phyloP scores from a whole-genome alignment of 2,797 vertebrate genomes.

The Diglossa cyanea region DNA sequence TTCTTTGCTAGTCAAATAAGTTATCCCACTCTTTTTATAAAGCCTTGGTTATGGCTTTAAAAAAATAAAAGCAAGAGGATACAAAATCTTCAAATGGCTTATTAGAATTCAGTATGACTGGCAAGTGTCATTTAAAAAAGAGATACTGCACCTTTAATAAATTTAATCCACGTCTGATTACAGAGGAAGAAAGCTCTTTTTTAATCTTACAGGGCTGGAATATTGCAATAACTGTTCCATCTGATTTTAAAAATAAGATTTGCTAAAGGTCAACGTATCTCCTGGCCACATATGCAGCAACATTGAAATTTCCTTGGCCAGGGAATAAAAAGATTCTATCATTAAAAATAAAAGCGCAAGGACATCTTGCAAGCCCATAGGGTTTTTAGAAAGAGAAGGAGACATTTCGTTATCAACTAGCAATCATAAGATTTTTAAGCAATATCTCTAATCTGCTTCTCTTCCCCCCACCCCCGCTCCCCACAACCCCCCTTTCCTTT shows the following conservation, averaged over 20 bases:
- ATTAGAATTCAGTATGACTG: constrained; percentile 70
- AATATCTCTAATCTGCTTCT: constrained; percentile 81
- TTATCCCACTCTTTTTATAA: constrained; percentile 26
- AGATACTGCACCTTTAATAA: constrained; percentile 77
- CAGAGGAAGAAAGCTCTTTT: constrained; percentile 74
- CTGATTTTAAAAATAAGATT: constrained; percentile 86
- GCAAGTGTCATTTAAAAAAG: constrained; percentile 73
- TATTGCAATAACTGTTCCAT: constrained; percentile 85
- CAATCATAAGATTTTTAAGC: constrained; percentile 83
- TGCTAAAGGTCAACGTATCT: constrained; percentile 90
- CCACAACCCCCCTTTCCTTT: constrained; percentile 72
- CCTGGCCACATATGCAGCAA: constrained; percentile 83
- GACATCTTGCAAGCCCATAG: constrained; percentile 77
- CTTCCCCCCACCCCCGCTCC: constrained; percentile 52
- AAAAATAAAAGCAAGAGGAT: constrained; percentile 1
- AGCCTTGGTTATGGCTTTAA: constrained; percentile 33
- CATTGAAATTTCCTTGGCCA: constrained; percentile 83
- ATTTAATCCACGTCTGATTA: constrained; percentile 80
- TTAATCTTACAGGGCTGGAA: constrained; percentile 81
- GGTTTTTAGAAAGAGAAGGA: constrained; percentile 79
- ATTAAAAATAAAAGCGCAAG: constrained; percentile 83
- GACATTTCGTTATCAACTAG: constrained; percentile 80
- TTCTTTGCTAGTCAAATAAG: constrained; percentile 50
- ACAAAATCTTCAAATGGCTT: constrained; percentile 51
- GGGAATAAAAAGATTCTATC: constrained; percentile 91